Evolutionary conservation across 2,797 vertebrate genomes (phyloP), one percentile per base, ranked within the genome.

Genomic region (Acanthopagrus latus): DNA sequence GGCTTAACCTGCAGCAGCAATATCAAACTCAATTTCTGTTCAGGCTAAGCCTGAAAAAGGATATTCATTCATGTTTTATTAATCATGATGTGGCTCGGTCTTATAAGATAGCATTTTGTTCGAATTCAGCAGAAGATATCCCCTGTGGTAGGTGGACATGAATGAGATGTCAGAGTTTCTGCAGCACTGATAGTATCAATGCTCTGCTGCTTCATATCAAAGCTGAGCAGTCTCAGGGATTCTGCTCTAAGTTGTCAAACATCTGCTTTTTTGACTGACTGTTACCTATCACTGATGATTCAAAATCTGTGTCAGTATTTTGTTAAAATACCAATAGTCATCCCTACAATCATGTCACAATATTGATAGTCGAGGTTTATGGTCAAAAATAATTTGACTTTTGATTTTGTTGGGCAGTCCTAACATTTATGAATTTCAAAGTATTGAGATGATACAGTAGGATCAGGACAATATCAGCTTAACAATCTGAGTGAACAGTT

Each of bases 41-140:
- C 0, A 17, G 20, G 8, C 21, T 79, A 23, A 58, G 46, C 7
- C 27, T 72, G 51, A 23, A 78, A 52, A 55, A 70, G 20, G 52
- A 78, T 29, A 50, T 67, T 52, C 16, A 71, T 68, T 83, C 38
- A 76, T 64, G 43, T 71, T 82, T 87, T 63, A 81, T 78, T 82
- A 80, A 86, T 63, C 23, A 10, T 25, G 23, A 65, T 0, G 2
- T 56, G 14, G 8, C 47, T 12, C 9, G n/a, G 25, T 66, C 67
- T 84, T 51, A 43, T 72, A 63, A 69, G 54, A 72, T 67, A 51
- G 52, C 29, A 71, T 84, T 70, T 76, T 59, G n/a, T 58, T 77
- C 12, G 1, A 58, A 23, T 68, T 54, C 63, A 48, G 64, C 64
- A 64, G 13, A 70, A 52, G 41, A 27, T 59, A 74, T 76, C 46